Evolutionary conservation across 2,797 vertebrate species (phyloP), one percentile per base, ranked within the genome.

Genomic region (Halcyon chelicuti): DNA sequence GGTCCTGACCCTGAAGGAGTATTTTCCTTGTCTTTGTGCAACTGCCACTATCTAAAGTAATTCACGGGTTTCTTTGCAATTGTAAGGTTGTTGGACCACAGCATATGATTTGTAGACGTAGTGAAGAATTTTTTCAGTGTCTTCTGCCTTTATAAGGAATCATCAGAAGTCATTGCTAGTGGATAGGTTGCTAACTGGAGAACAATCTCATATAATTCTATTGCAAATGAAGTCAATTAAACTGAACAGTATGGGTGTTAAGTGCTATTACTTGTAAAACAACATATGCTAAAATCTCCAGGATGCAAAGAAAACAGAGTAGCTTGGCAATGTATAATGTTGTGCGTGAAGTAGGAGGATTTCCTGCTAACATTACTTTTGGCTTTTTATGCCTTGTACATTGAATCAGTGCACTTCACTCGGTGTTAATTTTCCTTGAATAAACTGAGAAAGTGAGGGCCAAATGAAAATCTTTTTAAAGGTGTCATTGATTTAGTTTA

Each of bases 321-420:
- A 62, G 10, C 44, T 68, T 90, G 76, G 42, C 68, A 81, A 22
- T 46, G 75, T 88, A 75, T 94, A 91, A 88, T 39, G 19, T 46
- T 78, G 37, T 71, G 40, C 78, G 73, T 26, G 46, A 88, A 80
- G 62, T 18, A 86, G 4, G 20, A 39, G 47, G 2, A 62, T 65
- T 81, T 92, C 54, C 37, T 2, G 10, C 31, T 86, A 80, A 81
- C 25, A 54, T 88, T 86, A 68, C 77, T 91, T 93, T 93, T 93
- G 65, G 52, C 49, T 57, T 88, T 93, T 91, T 72, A 46, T 39
- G 19, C 42, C 88, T 90, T 54, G n/a, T 72, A 44, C 42, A 21
- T 78, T 44, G 49, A 47, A 83, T 88, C 68, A 68, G n/a, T 75
- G 68, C 79, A 88, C 83, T 81, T 95, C 83, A 90, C 91, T 90